Percentiles rank a stretch among this genome's conserved stretches.
Evolutionary conservation across 2,797 vertebrate species (phyloP).

Genomic region (Orientallactaga sibirica): DNA sequence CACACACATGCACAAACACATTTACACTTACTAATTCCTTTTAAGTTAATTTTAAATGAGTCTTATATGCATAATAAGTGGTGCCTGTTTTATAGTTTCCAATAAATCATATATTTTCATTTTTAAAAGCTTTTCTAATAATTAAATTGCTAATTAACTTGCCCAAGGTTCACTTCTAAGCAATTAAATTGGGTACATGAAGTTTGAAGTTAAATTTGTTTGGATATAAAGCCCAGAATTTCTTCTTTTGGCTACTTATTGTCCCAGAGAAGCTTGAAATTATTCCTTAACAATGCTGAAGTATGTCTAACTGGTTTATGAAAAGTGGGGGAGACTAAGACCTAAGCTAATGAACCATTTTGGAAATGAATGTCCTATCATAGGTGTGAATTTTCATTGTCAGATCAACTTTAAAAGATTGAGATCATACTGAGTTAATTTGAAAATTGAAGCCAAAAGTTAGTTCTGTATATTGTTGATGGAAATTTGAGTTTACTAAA

Average conservation of each 20-base stretch:
- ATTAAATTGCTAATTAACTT: not conserved
- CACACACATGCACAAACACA: not conserved
- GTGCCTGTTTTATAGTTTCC: not conserved
- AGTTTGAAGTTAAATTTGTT: slow-evolving; percentile 12
- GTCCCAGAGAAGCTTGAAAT: not conserved
- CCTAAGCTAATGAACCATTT: not conserved
- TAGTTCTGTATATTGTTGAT: not conserved
- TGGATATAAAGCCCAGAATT: not conserved
- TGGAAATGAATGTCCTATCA: not conserved
- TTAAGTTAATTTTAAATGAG: not conserved
- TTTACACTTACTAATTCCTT: not conserved
- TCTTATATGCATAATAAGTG: not conserved
- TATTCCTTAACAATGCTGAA: not conserved
- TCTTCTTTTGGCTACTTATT: not conserved
- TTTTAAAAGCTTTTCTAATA: not conserved
- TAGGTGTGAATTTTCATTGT: not conserved
- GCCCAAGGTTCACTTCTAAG: not conserved
- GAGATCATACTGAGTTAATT: not conserved
- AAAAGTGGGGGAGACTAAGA: not conserved
- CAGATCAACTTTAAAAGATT: not conserved
- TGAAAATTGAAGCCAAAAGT: not conserved
- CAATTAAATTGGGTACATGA: not conserved
- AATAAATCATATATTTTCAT: not conserved
- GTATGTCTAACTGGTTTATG: not conserved
- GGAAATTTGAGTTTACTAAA: not conserved